Conservation (phyloP, 2,797 vertebrate genomes). For the Enteromius paludinosus region DNA sequence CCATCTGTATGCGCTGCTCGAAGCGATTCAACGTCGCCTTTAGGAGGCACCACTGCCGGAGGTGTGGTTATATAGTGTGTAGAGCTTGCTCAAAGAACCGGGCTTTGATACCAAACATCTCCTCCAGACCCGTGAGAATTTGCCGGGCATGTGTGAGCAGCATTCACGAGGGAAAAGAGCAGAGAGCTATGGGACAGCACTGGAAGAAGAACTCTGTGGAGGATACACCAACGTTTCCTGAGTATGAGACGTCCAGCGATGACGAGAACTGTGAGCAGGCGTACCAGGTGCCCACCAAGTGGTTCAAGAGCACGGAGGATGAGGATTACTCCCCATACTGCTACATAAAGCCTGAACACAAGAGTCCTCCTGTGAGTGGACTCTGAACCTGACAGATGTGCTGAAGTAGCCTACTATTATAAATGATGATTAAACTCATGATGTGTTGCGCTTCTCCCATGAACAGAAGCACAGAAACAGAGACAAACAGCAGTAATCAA, state of each 20-base stretch:
- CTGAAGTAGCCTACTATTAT: background rate
- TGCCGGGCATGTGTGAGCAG: conserved; percentile 80
- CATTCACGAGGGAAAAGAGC: conserved; percentile 61
- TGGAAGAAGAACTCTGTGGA: conserved; percentile 43
- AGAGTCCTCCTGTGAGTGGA: background rate
- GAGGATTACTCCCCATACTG: conserved; percentile 29
- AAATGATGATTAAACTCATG: background rate
- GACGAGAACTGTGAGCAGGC: conserved; percentile 68
- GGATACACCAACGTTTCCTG: background rate
- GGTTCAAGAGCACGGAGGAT: conserved; percentile 20
- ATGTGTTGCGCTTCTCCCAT: background rate
- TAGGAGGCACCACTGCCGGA: conserved; percentile 90
- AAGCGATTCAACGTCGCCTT: conserved; percentile 78
- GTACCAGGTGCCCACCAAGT: conserved; percentile 40
- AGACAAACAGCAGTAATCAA: background rate
- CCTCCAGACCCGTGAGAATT: conserved; percentile 80
- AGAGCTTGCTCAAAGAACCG: conserved; percentile 82
- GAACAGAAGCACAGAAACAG: background rate
- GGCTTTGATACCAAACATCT: conserved; percentile 81
- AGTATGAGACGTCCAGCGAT: conserved; percentile 72
- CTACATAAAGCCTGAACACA: conserved; percentile 61
- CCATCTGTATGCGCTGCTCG: conserved; percentile 92
- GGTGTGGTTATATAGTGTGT: conserved; percentile 91
- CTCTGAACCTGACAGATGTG: background rate
- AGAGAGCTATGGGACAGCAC: background rate